Conservation (phyloP, 2,888 invertebrate genomes). For the Hymenopus coronatus region DNA sequence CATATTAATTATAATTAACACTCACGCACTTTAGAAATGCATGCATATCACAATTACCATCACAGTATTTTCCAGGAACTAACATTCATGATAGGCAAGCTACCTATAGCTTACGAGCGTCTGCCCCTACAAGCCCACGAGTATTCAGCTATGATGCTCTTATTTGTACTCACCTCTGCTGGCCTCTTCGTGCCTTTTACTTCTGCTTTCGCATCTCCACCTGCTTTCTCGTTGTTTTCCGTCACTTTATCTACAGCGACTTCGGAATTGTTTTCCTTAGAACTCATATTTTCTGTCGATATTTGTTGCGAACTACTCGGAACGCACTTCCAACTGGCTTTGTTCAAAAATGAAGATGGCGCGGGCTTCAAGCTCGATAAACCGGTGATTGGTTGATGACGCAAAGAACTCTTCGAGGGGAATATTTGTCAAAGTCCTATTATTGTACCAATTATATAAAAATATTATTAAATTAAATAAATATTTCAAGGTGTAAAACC, state of each 20-base stretch:
- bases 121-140: conserved; percentile 18
- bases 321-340: conserved; percentile 55
- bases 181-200: conserved; percentile 84
- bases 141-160: conserved; percentile 8
- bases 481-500: conserved; percentile 6
- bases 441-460: conserved; percentile 1
- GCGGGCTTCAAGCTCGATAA: conserved; percentile 47
- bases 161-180: conserved; percentile 70
- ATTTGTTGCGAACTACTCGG: conserved; percentile 37
- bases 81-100: neutral
- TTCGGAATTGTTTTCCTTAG: conserved; percentile 80
- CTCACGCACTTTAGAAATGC: neutral
- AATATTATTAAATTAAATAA: conserved; percentile 14
- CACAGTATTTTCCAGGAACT: neutral
- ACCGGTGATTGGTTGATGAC: conserved; percentile 40
- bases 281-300: conserved; percentile 58
- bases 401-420: conserved; percentile 18
- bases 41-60: neutral
- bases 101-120: conserved; percentile 5
- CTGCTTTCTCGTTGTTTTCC: conserved; percentile 69
- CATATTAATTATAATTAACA: neutral
- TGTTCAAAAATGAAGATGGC: conserved; percentile 84
- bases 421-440: conserved; percentile 11
- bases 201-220: conserved; percentile 72
- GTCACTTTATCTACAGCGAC: conserved; percentile 80